These are phyloP conservation scores for Pseudococcus longispinus DNA, from an alignment of 2,888 invertebrate genomes.

Conservation along the genomic window DNA sequence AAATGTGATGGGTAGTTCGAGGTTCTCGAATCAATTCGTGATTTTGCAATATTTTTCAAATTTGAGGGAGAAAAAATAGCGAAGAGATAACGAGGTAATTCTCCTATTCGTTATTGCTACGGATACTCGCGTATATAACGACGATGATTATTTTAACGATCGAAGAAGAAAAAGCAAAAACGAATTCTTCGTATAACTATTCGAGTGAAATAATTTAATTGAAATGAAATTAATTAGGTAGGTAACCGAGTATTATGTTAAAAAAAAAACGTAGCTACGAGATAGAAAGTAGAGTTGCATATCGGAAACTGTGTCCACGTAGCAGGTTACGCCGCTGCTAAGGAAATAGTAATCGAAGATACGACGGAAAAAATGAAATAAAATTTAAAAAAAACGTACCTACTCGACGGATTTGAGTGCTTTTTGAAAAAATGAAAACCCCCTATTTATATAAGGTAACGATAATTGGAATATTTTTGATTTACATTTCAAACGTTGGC, in stretches of 20 bases:
- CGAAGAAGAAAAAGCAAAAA: neutral
- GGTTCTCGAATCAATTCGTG: too few relatives aligned
- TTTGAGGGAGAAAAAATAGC: too few relatives aligned
- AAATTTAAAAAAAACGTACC: neutral
- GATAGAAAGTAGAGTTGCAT: too few relatives aligned
- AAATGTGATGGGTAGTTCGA: too few relatives aligned
- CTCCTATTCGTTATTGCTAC: too few relatives aligned
- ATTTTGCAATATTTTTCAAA: too few relatives aligned
- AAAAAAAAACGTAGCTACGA: neutral
- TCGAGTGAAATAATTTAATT: neutral
- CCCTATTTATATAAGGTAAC: neutral
- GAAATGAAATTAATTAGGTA: neutral
- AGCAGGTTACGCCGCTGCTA: too few relatives aligned
- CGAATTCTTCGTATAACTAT: neutral
- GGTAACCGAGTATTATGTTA: neutral
- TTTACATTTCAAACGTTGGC: neutral
- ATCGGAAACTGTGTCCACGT: too few relatives aligned
- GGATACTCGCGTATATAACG: too few relatives aligned
- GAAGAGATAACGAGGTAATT: too few relatives aligned
- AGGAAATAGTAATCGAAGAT: neutral
- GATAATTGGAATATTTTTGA: constrained; percentile 17
- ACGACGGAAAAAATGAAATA: neutral
- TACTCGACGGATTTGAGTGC: neutral
- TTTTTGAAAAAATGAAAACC: neutral
- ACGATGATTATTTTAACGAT: too few relatives aligned